Base-by-base conservation (phyloP, 2,797 vertebrate genomes). In the Geotrypetes seraphini region DNA sequence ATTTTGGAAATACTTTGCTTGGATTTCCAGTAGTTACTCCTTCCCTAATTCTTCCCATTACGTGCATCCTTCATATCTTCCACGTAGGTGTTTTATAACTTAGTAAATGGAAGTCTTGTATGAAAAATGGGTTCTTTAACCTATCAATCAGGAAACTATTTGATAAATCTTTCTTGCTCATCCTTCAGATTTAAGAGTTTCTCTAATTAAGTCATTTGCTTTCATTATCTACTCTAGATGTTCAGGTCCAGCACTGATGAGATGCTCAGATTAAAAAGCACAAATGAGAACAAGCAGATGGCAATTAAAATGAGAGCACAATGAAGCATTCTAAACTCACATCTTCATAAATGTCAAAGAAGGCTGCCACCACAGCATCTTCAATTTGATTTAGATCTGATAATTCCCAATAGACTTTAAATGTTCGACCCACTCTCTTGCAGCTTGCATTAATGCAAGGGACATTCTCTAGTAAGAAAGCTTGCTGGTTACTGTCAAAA, bases 341-440 rank as follows among this genome's bases (percentile, higher is more conserved):
- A 4, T 97, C 95, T 73, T 97, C 95, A 3, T 96, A 97, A 74
- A 97, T 90, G 79, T 97, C 93, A 60, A 96, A 99, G 78, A 99
- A 97, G 8, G 91, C 89, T 7, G 93, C 89, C 29, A 89, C 72
- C 52, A 74, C 31, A 0, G 92, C 91, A 3, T 83, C 80, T 44
- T 76, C 77, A 71, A 99, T 88, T 58, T 87, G 82, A 36, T 82
- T 88, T 25, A 97, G 78, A 57, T 91, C 92, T 0, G 79, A 66
- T 28, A 91, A 88, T 43, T 96, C 94, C 94, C 93, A 96, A 60
- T 81, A 89, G 56, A 96, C 82, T 47, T 41, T 81, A 47, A 99
- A 95, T 87, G 88, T 91, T 9, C 95, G 83, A 10, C 70, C 80
- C 0, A 49, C 64, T 0, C 56, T 65, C 11, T 39, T 78, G 65